Conservation (phyloP, 1,140 invertebrate genomes). For the Nixonia krombeini region DNA sequence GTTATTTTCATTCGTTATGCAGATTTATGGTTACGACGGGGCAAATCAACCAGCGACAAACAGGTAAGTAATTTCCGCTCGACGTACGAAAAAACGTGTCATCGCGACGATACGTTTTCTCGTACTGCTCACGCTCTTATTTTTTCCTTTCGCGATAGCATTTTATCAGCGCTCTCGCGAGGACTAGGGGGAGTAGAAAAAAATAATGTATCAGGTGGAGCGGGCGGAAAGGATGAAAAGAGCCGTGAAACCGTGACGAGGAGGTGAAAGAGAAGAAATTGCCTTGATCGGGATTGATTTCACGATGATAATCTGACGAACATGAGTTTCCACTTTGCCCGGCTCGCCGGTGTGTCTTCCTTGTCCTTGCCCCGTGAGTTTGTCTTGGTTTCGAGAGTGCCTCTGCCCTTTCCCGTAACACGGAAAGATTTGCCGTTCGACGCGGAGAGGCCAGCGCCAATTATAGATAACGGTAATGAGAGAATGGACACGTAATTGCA, state of each 20-base stretch:
- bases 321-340: slow-evolving; percentile 69
- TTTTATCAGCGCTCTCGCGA: too few species aligned
- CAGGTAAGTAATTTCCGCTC: too few species aligned
- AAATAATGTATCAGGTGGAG: slow-evolving; percentile 14
- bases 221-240: not conserved
- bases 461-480: slow-evolving; percentile 25
- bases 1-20: slow-evolving; percentile 45
- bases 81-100: too few species aligned
- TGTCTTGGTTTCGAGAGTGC: slow-evolving; percentile 17
- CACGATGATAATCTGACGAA: slow-evolving; percentile 69
- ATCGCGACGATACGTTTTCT: too few species aligned
- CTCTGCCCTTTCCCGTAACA: slow-evolving; percentile 31
- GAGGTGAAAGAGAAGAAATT: slow-evolving; percentile 27
- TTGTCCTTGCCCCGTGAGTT: slow-evolving; percentile 28
- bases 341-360: slow-evolving; percentile 22
- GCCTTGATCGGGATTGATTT: slow-evolving; percentile 69
- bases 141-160: too few species aligned
- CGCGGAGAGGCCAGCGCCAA: slow-evolving; percentile 22
- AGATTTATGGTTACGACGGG: slow-evolving; percentile 27
- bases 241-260: slow-evolving; percentile 1
- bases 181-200: not conserved
- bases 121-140: too few species aligned
- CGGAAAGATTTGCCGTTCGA: slow-evolving; percentile 37
- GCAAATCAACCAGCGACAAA: slow-evolving; percentile 1
- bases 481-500: slow-evolving; percentile 31